Base-by-base conservation (phyloP, 2,797 vertebrate genomes). In the Serranus cabrilla region DNA sequence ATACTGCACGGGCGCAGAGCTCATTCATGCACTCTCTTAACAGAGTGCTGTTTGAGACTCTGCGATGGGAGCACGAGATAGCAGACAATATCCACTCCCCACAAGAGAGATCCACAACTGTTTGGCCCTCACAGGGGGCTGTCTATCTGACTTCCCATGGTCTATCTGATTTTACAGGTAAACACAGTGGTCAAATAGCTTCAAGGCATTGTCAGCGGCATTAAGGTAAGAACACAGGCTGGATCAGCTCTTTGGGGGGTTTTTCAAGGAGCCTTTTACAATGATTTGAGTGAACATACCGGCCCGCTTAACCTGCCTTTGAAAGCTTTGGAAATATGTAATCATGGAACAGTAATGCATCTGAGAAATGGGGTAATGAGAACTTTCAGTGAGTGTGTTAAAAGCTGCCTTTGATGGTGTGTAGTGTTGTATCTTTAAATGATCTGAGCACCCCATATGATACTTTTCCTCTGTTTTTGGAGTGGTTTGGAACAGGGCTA, bases 91-190 rank as follows among this genome's bases (percentile, higher is more conserved):
- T 92, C 90, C 90, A 92, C 93, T 93, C 91, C 85, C 77, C 81
- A 42, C 85, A 85, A 89, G 89, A 92, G 92, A 92, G 90, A 82
- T 85, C 78, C 83, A 81, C 83, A 64, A 74, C 76, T 74, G 84
- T 84, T 92, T 83, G 89, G 86, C 80, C 85, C 88, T 89, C 80
- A 80, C 82, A 50, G 75, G 80, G 45, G 47, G 64, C 0, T 42
- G 52, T 85, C 89, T 93, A 93, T 92, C 93, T 87, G 81, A 89
- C 91, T 92, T 92, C 92, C 93, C 88, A 88, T 78, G 78, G 82
- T 85, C 90, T 92, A 93, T 93, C 90, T 91, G 93, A 94, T 93
- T 84, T 75, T 79, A 69, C 82, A 89, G 80, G 91, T 93, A 93
- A 94, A 93, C 93, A 92, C 80, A 80, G 71, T 75, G 91, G 87